Evolutionary conservation across 1,140 invertebrate genomes (phyloP).

Genomic region (Eubasilissa regina): DNA sequence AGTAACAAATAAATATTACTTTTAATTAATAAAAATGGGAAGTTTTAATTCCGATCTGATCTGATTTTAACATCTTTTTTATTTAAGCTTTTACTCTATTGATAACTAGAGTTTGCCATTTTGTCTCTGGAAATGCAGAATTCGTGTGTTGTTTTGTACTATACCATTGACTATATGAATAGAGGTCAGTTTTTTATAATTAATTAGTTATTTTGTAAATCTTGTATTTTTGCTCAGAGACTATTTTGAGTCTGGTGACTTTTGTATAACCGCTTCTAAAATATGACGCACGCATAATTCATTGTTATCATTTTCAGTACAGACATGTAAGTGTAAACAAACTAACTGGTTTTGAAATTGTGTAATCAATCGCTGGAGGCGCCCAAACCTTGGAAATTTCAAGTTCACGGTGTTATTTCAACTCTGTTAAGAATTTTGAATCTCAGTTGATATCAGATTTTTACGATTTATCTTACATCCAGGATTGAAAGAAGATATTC

Average conservation of each 20-base stretch:
- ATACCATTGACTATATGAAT: not conserved
- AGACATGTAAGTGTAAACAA: constrained; percentile 50
- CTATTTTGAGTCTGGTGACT: not conserved
- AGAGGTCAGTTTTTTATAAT: constrained; percentile 42
- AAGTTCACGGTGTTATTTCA: constrained; percentile 46
- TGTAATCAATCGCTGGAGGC: constrained; percentile 51
- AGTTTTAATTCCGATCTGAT: no score
- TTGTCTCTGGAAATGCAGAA: constrained; percentile 13
- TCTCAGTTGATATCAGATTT: constrained; percentile 5
- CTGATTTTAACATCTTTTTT: no score
- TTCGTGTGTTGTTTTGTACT: constrained; percentile 1
- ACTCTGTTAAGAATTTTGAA: constrained; percentile 10
- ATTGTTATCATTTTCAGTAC: constrained; percentile 35
- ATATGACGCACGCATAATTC: not conserved
- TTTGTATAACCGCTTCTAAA: not conserved
- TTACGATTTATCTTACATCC: not conserved
- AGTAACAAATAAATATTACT: no score
- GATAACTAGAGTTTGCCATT: not conserved
- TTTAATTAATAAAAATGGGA: no score
- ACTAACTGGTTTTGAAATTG: constrained; percentile 52
- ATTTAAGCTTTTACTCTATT: no score
- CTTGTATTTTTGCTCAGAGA: not conserved
- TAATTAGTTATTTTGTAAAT: constrained; percentile 19
- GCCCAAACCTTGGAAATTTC: constrained; percentile 41
- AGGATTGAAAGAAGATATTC: not conserved